These are phyloP conservation scores for Ceratosolen fusciceps DNA, from an alignment of 1,140 invertebrate genomes.

Conservation along the genomic window DNA sequence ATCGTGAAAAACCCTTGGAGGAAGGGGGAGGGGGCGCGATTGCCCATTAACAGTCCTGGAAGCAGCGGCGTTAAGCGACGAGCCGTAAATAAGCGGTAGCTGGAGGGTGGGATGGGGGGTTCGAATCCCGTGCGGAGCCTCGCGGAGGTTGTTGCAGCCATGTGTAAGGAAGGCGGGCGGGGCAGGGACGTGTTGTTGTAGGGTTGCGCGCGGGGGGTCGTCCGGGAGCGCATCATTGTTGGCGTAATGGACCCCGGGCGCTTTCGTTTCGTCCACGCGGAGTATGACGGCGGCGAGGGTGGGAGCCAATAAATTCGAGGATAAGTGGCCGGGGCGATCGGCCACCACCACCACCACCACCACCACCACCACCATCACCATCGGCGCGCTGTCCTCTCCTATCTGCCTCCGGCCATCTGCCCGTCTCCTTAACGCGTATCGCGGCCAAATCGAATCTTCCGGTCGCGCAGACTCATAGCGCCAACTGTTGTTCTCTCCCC, in stretches of 20 bases:
- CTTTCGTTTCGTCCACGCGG: not conserved
- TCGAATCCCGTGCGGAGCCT: not conserved
- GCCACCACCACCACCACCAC: not conserved
- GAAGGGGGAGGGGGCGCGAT: not conserved
- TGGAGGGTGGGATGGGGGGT: too few relatives aligned
- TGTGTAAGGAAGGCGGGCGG: not conserved
- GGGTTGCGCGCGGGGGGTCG: not conserved
- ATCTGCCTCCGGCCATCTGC: slow-evolving; percentile 10
- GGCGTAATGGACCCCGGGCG: not conserved
- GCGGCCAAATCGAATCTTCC: slow-evolving; percentile 34
- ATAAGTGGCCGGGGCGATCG: slow-evolving; percentile 34
- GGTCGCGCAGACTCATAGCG: slow-evolving; percentile 20
- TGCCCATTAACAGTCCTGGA: not conserved
- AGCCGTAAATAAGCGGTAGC: slow-evolving; percentile 34
- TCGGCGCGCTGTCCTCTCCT: too few relatives aligned
- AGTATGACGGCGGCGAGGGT: not conserved
- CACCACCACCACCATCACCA: too few relatives aligned
- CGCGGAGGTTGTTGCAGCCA: not conserved
- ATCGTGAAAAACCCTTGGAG: slow-evolving; percentile 5
- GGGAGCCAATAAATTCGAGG: slow-evolving; percentile 47
- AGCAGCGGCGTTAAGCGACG: not conserved
- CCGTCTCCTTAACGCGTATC: not conserved
- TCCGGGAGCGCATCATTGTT: not conserved
- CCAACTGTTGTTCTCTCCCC: slow-evolving; percentile 23
- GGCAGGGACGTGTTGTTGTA: not conserved